Conservation (phyloP, 1,140 invertebrate genomes). For the Megalonaias nervosa region DNA sequence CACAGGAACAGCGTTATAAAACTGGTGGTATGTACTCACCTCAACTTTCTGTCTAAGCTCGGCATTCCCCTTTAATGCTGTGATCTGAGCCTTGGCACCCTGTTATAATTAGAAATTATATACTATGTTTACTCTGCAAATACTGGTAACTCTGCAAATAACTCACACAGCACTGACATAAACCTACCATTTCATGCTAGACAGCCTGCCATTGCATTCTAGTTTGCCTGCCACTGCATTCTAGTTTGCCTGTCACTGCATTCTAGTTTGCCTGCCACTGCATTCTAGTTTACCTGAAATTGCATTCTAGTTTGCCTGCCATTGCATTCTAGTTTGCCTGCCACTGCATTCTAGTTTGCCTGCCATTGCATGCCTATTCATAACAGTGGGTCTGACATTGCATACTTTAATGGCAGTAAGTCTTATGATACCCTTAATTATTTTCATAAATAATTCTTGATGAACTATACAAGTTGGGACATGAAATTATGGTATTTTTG, state of each 20-base stretch:
- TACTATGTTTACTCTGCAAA: neutral
- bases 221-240: neutral
- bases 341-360: neutral
- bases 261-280: neutral
- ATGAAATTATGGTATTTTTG: too few species aligned
- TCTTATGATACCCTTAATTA: too few species aligned
- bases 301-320: neutral
- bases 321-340: neutral
- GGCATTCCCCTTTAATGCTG: conserved; percentile 57
- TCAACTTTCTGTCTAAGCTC: conserved; percentile 62
- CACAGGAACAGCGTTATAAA: neutral
- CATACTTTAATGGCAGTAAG: too few species aligned
- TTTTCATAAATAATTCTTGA: too few species aligned
- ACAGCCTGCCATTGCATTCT: neutral
- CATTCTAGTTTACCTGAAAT: neutral
- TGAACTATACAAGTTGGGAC: too few species aligned
- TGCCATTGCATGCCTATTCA: too few species aligned
- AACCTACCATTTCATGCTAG: neutral
- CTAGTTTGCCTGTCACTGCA: neutral
- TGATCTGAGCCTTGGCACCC: conserved; percentile 57
- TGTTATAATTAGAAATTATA: conserved; percentile 28
- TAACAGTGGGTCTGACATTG: too few species aligned
- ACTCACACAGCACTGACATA: neutral
- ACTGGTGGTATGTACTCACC: conserved; percentile 20
- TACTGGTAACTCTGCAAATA: neutral